Base-by-base conservation (phyloP, 1,140 invertebrate genomes). In the Aphaenogaster rudis region DNA sequence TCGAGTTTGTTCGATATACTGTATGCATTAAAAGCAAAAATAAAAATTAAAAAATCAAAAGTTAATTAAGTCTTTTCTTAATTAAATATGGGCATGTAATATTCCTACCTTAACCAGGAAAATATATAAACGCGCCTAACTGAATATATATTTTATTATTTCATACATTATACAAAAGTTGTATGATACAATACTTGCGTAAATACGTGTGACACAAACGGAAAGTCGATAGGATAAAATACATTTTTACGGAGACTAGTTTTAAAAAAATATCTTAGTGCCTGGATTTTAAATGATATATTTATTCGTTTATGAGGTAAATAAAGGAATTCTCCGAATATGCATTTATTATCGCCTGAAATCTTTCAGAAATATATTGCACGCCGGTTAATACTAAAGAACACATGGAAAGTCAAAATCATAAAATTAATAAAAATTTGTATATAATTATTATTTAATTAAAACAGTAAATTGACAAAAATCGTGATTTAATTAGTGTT, bases 1-100 rank as follows among this genome's bases (percentile, higher is more conserved):
- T 87, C 88, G 72, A 63, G 28, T 67, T 86, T 86, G 90, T 91
- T 91, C 82, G 79, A 91, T 86, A 90, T 81, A 86, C 76, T 87
- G 87, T 91, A 88, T n/a, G 74, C 61, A 57, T 84, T 76, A 61
- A 74, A 77, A 80, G 69, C 42, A 42, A 69, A 90, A 88, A 86
- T 88, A 88, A 90, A 90, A 69, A 77, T 78, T 39, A 66, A 50
- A 81, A 80, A 69, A 54, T 81, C 45, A 69, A 54, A 80, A 54
- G 7, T 54, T 81, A 54, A 28, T 33, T 11, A n/a, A 64, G 28
- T 64, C 28, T 48, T 50, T 48, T 36, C 17, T 33, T 66, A 21
- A 66, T 48, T 50, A 64, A 66, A 52, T n/a, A 67, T 13, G 17
- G 4, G 28, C 9, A 21, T 45, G 15, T 33, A 28, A 33, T 63